Percentiles rank a stretch among this genome's conserved stretches.
Evolutionary conservation across 92 coral and sea anemone species (phyloP).

Genomic region (Desmophyllum pertusum): DNA sequence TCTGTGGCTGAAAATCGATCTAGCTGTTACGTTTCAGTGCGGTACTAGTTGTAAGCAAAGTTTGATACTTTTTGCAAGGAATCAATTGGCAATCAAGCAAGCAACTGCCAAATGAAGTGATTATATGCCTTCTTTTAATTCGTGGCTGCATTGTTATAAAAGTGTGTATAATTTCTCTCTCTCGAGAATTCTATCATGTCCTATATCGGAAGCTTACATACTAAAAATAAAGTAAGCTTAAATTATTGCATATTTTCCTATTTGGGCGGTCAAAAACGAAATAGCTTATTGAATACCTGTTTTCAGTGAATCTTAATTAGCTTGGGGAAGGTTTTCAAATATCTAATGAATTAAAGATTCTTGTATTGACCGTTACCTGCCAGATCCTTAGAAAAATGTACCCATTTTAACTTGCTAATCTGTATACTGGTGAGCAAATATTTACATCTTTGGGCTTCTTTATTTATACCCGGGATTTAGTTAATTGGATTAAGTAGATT

Average conservation of each 20-base stretch:
- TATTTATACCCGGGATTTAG: background rate
- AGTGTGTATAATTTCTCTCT: background rate
- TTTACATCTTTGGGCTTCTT: background rate
- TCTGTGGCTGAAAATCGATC: background rate
- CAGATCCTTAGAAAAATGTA: background rate
- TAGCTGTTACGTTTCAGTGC: background rate
- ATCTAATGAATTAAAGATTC: slow-evolving; percentile 1
- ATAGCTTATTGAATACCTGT: background rate
- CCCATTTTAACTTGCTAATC: slow-evolving; percentile 3
- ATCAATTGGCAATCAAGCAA: background rate
- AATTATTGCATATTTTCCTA: background rate
- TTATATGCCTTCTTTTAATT: background rate
- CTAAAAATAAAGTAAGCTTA: too few species aligned
- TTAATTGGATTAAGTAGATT: background rate
- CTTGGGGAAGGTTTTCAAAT: background rate
- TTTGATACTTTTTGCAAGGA: background rate
- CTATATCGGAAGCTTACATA: too few species aligned
- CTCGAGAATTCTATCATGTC: background rate
- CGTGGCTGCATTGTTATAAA: background rate
- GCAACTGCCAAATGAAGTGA: background rate
- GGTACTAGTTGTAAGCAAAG: background rate
- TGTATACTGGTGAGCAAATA: background rate
- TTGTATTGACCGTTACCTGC: background rate
- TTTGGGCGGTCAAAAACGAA: background rate
- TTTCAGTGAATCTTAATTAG: background rate